A percentile compares a stretch with the other conserved stretches of the same genome.
phyloP scores from a whole-genome alignment of 2,888 invertebrate genomes.

The Chirona hameri region DNA sequence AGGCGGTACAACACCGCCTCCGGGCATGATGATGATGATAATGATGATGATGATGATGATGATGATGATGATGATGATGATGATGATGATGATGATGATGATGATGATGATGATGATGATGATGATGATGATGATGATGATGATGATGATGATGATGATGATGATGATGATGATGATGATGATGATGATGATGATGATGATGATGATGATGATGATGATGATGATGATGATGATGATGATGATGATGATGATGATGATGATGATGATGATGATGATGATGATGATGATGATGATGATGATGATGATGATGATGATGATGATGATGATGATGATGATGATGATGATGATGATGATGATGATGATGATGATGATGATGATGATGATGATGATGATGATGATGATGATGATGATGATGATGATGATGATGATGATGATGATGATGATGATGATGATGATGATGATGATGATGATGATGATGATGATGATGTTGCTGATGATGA shows the following conservation, averaged over 20 bases:
- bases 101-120: constrained; percentile 22
- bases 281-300: constrained; percentile 22
- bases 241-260: background rate
- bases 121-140: constrained; percentile 22
- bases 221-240: background rate
- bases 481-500: too few relatives aligned
- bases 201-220: constrained; percentile 22
- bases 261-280: constrained; percentile 11
- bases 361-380: constrained; percentile 22
- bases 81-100: constrained; percentile 22
- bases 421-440: constrained; percentile 22
- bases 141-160: constrained; percentile 22
- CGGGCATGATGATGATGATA: constrained; percentile 2
- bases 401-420: constrained; percentile 22
- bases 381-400: constrained; percentile 22
- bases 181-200: constrained; percentile 22
- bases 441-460: constrained; percentile 22
- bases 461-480: too few relatives aligned
- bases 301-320: constrained; percentile 22
- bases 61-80: constrained; percentile 22
- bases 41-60: constrained; percentile 22
- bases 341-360: constrained; percentile 22
- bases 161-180: constrained; percentile 22
- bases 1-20: too few relatives aligned
- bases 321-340: constrained; percentile 22